Evolutionary conservation across 2,888 invertebrate species (phyloP).

Genomic region (Tanytarsus gracilentus): DNA sequence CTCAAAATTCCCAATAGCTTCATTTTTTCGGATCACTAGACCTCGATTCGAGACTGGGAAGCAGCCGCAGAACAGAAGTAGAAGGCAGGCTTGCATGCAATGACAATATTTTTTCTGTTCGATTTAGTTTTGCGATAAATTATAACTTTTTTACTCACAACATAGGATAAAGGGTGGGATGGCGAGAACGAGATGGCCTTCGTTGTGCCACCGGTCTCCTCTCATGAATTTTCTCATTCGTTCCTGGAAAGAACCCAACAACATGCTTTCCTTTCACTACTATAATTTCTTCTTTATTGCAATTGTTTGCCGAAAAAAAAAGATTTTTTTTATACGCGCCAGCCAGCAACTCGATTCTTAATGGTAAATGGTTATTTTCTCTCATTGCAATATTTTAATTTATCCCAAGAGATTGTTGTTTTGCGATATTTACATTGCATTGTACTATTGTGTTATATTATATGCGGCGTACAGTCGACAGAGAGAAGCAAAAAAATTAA

Average conservation of each 20-base stretch:
- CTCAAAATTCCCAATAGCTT: conserved; percentile 25
- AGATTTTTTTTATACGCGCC: neutral
- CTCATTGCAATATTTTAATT: conserved; percentile 19
- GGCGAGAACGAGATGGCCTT: no score
- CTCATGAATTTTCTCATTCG: neutral
- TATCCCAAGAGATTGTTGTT: conserved; percentile 17
- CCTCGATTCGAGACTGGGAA: neutral
- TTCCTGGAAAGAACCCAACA: no score
- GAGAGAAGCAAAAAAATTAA: neutral
- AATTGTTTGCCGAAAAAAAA: neutral
- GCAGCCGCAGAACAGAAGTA: neutral
- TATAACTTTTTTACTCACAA: conserved; percentile 28
- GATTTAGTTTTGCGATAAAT: conserved; percentile 25
- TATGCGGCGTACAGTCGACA: neutral
- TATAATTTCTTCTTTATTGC: conserved; percentile 20
- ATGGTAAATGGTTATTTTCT: neutral
- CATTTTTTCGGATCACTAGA: conserved; percentile 26
- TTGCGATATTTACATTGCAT: conserved; percentile 23
- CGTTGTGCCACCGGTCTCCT: no score
- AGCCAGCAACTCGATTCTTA: neutral
- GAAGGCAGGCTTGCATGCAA: conserved; percentile 8
- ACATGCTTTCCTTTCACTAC: conserved; percentile 19
- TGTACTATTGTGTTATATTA: neutral
- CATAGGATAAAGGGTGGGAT: no score
- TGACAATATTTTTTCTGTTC: conserved; percentile 28